These are phyloP conservation scores for Diplodus puntazzo DNA, from an alignment of 2,797 vertebrate species.

Conservation along the genomic window DNA sequence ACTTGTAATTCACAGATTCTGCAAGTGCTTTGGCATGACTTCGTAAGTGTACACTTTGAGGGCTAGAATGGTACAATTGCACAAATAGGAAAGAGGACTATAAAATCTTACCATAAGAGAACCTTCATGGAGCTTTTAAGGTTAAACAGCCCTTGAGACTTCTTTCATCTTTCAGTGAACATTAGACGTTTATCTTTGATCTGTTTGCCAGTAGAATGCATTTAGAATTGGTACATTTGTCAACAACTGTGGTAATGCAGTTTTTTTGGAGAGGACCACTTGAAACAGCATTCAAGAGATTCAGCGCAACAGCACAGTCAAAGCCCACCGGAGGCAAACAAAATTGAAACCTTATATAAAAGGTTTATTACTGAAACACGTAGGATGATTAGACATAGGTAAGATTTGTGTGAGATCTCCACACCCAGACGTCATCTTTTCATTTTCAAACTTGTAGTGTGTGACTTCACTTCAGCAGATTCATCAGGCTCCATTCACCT, in stretches of 20 bases:
- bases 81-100: background rate
- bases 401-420: background rate
- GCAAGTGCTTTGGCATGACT: background rate
- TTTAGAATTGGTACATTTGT: background rate
- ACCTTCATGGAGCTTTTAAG: conserved; percentile 4
- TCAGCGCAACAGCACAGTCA: background rate
- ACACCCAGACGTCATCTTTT: background rate
- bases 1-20: background rate
- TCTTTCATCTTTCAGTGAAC: background rate
- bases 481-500: background rate
- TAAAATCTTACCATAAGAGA: background rate
- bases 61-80: background rate
- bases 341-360: background rate
- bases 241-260: background rate
- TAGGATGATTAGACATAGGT: no score
- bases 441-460: background rate
- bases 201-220: conserved; percentile 12
- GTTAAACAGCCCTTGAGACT: background rate
- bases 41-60: background rate
- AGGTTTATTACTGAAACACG: background rate
- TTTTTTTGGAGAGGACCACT: background rate
- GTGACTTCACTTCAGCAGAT: background rate
- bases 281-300: background rate
- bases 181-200: conserved; percentile 13
- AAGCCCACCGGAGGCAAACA: no score